These are phyloP conservation scores for Drosophila punjabiensis DNA, from an alignment of 1,140 invertebrate species.

Conservation along the genomic window DNA sequence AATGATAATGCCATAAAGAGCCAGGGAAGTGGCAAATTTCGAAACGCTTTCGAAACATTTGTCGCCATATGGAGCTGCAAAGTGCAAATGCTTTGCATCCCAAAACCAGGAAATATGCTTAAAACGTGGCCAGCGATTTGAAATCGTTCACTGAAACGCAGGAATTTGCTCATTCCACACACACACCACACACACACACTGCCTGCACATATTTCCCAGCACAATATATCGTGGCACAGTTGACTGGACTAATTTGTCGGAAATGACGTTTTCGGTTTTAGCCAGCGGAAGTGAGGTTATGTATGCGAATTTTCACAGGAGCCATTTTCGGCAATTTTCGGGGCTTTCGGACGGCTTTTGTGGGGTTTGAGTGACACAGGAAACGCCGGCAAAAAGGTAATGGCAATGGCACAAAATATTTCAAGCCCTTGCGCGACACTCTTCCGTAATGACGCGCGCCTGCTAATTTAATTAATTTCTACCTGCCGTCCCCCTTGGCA, in stretches of 20 bases:
- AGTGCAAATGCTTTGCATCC: slow-evolving; percentile 22
- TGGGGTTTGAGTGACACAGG: slow-evolving; percentile 3
- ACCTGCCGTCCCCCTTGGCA: slow-evolving; percentile 53
- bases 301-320: slow-evolving; percentile 51
- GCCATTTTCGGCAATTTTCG: slow-evolving; percentile 30
- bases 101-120: slow-evolving; percentile 76
- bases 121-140: slow-evolving; percentile 66
- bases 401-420: slow-evolving; percentile 51
- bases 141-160: slow-evolving; percentile 56
- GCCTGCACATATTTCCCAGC: slow-evolving; percentile 6
- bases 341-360: slow-evolving; percentile 3
- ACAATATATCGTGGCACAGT: slow-evolving; percentile 65
- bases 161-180: slow-evolving; percentile 12
- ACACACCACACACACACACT: slow-evolving; percentile 10
- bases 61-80: slow-evolving; percentile 16
- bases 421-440: slow-evolving; percentile 71
- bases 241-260: slow-evolving; percentile 80
- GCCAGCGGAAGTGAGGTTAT: slow-evolving; percentile 56
- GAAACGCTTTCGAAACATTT: slow-evolving; percentile 41
- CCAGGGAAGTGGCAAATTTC: not conserved
- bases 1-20: slow-evolving; percentile 18
- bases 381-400: slow-evolving; percentile 2
- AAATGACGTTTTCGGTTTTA: slow-evolving; percentile 75
- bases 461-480: slow-evolving; percentile 82
- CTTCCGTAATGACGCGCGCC: slow-evolving; percentile 75